These are phyloP conservation scores for Chunga burmeisteri DNA, from an alignment of 2,113 vertebrate species.

Conservation along the genomic window DNA sequence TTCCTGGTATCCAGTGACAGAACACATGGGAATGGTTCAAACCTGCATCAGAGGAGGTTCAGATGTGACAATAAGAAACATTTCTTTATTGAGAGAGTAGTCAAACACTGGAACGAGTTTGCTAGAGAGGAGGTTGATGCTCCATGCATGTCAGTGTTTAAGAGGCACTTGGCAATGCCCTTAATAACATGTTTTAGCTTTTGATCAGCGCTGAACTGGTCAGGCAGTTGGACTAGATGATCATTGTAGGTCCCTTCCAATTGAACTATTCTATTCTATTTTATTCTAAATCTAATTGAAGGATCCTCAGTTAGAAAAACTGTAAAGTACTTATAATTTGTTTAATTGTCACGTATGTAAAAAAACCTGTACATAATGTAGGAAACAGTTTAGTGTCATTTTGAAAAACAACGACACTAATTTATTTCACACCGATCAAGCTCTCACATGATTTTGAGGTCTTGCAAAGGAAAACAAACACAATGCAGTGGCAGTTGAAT, in stretches of 20 bases:
- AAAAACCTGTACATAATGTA: neutral
- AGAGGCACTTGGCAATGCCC: neutral
- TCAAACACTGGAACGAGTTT: neutral
- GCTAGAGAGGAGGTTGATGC: neutral
- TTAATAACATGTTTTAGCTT: neutral
- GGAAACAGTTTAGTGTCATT: neutral
- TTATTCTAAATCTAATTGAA: neutral
- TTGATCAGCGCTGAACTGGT: neutral
- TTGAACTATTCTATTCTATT: neutral
- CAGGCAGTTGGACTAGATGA: neutral
- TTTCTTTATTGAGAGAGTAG: neutral
- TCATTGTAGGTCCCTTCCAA: neutral
- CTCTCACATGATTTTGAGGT: neutral
- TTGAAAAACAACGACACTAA: neutral
- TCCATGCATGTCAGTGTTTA: neutral
- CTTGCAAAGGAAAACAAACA: neutral
- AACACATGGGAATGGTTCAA: accelerated
- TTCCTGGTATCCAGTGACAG: neutral
- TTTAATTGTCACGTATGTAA: neutral
- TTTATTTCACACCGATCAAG: neutral
- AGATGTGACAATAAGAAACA: neutral
- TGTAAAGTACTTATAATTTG: neutral
- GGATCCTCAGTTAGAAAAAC: neutral
- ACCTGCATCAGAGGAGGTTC: neutral
- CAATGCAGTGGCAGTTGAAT: neutral